Base-by-base conservation (phyloP, 2,888 invertebrate genomes). In the Litoditis marina region DNA sequence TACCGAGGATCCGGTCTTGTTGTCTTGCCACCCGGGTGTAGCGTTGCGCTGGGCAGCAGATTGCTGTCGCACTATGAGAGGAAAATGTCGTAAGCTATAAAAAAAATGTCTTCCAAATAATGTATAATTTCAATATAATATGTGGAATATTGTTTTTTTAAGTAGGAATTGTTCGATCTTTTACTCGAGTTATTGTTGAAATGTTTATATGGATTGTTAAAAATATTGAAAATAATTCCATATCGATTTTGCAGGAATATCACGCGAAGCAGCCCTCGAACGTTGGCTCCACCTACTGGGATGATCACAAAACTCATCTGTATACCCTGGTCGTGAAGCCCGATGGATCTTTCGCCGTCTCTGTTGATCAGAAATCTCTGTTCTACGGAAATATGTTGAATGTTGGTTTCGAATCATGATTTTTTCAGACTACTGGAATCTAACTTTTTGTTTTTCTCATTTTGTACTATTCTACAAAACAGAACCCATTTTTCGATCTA, bases 281-380 rank as follows among this genome's bases (percentile, higher is more conserved):
- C 36, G 82, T 91, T 22, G 84, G 94, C 44, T 84, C 84, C 27
- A 75, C 74, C n/a, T 84, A 82, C 65, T 86, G 86, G 86, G 91
- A 91, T 78, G 96, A 98, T 85, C 93, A 94, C 83, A 88, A 91
- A 69, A 92, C 92, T 0, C 93, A 94, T 87, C 85, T 93, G 55
- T 92, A 90, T 83, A 90, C 90, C 8, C 85, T 94, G 50, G 88
- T 90, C 53, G 59, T 93, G 58, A 88, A 88, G 50, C 90, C 91
- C 8, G 91, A 92, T 83, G 92, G 91, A 80, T 88, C 88, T 2
- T 93, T 89, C 84, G 88, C 89, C 78, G 88, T 92, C n/a, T 87
- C 87, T 67, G 86, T 98, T 1, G 95, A 96, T 85, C 88, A 89
- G 79, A 89, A 66, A 36, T 60, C 52, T 34, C 56, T 80, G 13